phyloP scores from a whole-genome alignment of 2,797 vertebrate species.

The Buceros bicornis region DNA sequence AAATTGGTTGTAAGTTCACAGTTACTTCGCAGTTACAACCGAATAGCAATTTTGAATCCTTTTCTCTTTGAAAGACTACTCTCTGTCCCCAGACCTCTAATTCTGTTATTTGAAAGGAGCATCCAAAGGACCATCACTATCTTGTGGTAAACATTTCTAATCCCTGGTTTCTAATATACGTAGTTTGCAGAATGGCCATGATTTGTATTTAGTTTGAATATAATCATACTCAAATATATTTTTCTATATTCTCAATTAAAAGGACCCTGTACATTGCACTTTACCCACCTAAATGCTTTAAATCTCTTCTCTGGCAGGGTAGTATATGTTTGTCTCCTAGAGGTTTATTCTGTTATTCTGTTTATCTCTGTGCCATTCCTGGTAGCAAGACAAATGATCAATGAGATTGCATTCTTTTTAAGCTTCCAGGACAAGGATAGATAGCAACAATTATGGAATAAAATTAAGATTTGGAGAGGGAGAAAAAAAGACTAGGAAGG shows the following conservation, averaged over 20 bases:
- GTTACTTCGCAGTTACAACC: neutral
- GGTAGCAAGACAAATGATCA: neutral
- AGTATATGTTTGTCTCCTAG: neutral
- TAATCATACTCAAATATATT: neutral
- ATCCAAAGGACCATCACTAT: neutral
- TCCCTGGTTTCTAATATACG: neutral
- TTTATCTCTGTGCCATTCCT: neutral
- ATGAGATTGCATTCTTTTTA: neutral
- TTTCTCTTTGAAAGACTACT: neutral
- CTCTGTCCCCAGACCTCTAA: neutral
- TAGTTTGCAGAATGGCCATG: neutral
- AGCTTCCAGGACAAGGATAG: neutral
- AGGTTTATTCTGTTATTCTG: neutral
- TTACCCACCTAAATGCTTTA: neutral
- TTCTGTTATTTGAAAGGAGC: neutral
- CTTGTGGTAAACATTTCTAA: conserved; percentile 18
- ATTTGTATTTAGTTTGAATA: conserved; percentile 1
- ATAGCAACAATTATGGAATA: neutral
- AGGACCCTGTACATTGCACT: neutral
- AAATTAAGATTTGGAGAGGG: neutral
- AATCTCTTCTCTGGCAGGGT: neutral
- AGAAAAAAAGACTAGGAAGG: neutral
- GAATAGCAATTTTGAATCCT: neutral
- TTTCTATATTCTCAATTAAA: neutral
- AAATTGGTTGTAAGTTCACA: neutral